Evolutionary conservation across 2,888 invertebrate genomes (phyloP).

Genomic region (Cryptophagus acutangulus): DNA sequence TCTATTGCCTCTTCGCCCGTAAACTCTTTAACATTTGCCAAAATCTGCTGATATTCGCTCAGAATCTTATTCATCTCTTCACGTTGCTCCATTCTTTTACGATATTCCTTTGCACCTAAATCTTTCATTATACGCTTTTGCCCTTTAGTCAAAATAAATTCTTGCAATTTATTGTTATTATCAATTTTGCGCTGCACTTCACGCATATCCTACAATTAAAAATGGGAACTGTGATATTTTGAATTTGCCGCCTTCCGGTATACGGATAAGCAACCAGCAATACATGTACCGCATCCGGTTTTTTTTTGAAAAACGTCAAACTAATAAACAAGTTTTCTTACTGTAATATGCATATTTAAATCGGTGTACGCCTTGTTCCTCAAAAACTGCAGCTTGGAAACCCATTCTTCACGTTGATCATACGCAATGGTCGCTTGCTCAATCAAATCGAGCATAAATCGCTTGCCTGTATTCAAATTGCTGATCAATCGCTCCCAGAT

Average conservation of each 20-base stretch:
- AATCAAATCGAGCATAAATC: conserved; percentile 77
- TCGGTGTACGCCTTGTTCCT: conserved; percentile 74
- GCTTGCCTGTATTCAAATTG: conserved; percentile 72
- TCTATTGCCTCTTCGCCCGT: conserved; percentile 62
- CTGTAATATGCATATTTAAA: conserved; percentile 60
- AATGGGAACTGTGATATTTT: no score
- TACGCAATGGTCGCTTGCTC: conserved; percentile 88
- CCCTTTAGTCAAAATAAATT: conserved; percentile 80
- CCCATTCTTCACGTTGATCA: conserved; percentile 80
- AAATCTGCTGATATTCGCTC: conserved; percentile 27
- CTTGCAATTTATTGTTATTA: conserved; percentile 77
- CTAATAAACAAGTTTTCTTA: conserved; percentile 26
- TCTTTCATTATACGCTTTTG: conserved; percentile 73
- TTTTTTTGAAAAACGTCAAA: not conserved
- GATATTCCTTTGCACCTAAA: conserved; percentile 66
- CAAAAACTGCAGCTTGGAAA: conserved; percentile 72
- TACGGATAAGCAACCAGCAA: no score
- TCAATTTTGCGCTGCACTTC: conserved; percentile 80
- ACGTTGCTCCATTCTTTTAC: conserved; percentile 62
- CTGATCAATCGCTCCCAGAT: conserved; percentile 74
- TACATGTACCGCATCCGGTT: no score
- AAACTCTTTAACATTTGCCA: conserved; percentile 49
- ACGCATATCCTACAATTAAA: conserved; percentile 53
- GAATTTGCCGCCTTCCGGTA: no score
- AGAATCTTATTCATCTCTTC: conserved; percentile 60